Evolutionary conservation across 2,888 invertebrate species (phyloP).

Genomic region (Folsomia manolachei): DNA sequence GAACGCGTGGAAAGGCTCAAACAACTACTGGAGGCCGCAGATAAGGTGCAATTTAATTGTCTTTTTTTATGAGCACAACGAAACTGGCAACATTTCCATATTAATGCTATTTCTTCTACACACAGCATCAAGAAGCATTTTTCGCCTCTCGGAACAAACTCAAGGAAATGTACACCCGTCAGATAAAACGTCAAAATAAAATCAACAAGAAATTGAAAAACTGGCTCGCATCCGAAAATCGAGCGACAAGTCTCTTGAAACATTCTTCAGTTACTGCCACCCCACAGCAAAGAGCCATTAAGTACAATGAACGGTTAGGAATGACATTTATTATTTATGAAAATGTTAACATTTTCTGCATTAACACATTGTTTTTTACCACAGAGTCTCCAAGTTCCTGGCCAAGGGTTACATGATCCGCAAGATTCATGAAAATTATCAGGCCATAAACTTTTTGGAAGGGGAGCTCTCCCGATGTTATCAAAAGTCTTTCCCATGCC

Average conservation of each 20-base stretch:
- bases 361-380: too few species aligned
- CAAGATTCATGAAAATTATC: slow-evolving; percentile 35
- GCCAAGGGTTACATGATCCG: slow-evolving; percentile 40
- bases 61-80: too few species aligned
- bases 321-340: neutral
- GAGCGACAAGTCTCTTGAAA: slow-evolving; percentile 1
- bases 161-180: slow-evolving; percentile 18
- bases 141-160: slow-evolving; percentile 27
- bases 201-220: slow-evolving; percentile 24
- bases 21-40: slow-evolving; percentile 28
- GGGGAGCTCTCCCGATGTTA: slow-evolving; percentile 44
- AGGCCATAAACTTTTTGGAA: slow-evolving; percentile 42
- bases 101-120: too few species aligned
- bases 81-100: too few species aligned
- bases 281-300: neutral
- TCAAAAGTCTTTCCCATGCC: slow-evolving; percentile 40
- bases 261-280: neutral
- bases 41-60: slow-evolving; percentile 29
- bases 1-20: slow-evolving; percentile 34
- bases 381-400: slow-evolving; percentile 39
- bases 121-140: slow-evolving; percentile 39
- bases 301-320: slow-evolving; percentile 9
- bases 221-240: neutral
- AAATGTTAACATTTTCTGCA: slow-evolving; percentile 3
- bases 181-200: slow-evolving; percentile 17